Conservation (phyloP, 1,140 invertebrate genomes). For the Bradysia coprophila region DNA sequence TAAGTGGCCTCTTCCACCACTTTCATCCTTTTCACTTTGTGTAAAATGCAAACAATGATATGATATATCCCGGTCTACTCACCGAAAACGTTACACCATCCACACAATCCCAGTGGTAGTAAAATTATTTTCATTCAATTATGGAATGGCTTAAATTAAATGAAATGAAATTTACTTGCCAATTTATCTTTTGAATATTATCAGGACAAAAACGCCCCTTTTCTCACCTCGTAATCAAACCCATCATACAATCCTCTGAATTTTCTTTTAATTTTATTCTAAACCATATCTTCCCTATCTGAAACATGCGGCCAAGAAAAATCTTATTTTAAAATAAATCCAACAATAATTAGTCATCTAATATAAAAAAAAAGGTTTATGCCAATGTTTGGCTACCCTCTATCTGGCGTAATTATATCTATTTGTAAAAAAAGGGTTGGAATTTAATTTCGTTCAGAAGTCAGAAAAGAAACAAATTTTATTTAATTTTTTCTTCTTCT, state of each 20-base stretch:
- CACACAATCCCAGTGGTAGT: neutral
- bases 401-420: too few relatives aligned
- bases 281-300: neutral
- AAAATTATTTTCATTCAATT: neutral
- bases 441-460: too few relatives aligned
- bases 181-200: neutral
- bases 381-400: neutral
- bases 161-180: neutral
- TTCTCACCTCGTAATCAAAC: neutral
- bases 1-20: too few relatives aligned
- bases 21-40: neutral
- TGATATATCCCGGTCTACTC: neutral
- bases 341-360: neutral
- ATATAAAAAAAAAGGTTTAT: neutral
- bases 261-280: too few relatives aligned
- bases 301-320: neutral
- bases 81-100: neutral
- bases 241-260: too few relatives aligned
- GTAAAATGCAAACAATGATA: neutral
- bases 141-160: neutral
- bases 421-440: too few relatives aligned
- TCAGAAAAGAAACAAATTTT: too few relatives aligned
- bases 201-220: neutral
- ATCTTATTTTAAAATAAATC: neutral
- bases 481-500: too few relatives aligned